Conservation (phyloP, 2,113 vertebrate genomes). For the Hystrix brachyura region DNA sequence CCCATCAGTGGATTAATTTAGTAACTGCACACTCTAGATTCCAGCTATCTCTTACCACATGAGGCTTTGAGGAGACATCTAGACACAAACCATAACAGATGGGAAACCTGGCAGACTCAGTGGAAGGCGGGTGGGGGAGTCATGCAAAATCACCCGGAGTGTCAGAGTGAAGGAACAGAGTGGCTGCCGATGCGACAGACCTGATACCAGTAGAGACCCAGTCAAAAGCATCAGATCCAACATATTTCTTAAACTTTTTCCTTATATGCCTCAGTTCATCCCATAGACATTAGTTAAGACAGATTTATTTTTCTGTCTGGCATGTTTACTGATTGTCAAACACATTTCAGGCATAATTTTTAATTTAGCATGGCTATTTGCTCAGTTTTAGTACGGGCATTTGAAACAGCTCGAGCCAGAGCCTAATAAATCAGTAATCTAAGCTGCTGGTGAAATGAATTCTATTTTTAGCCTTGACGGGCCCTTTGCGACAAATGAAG, state of each 20-base stretch:
- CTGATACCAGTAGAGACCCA: background rate
- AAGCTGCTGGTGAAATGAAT: constrained; percentile 1
- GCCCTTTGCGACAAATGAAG: constrained; percentile 15
- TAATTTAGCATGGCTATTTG: background rate
- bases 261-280: background rate
- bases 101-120: background rate
- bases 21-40: too few relatives aligned
- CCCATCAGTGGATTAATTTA: too few relatives aligned
- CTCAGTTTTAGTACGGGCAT: constrained; percentile 23
- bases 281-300: background rate
- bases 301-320: background rate
- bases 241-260: background rate
- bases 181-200: background rate
- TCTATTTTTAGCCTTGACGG: constrained; percentile 40
- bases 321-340: background rate
- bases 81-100: too few relatives aligned
- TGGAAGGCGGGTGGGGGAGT: too few relatives aligned
- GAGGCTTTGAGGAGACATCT: too few relatives aligned
- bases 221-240: background rate
- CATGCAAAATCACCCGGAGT: background rate
- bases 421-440: constrained; percentile 21
- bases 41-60: too few relatives aligned
- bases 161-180: background rate
- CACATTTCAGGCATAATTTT: background rate
- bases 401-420: constrained; percentile 12